Percentiles rank a stretch among this genome's conserved stretches.
Evolutionary conservation across 2,797 vertebrate genomes (phyloP).

Genomic region (Falco peregrinus): DNA sequence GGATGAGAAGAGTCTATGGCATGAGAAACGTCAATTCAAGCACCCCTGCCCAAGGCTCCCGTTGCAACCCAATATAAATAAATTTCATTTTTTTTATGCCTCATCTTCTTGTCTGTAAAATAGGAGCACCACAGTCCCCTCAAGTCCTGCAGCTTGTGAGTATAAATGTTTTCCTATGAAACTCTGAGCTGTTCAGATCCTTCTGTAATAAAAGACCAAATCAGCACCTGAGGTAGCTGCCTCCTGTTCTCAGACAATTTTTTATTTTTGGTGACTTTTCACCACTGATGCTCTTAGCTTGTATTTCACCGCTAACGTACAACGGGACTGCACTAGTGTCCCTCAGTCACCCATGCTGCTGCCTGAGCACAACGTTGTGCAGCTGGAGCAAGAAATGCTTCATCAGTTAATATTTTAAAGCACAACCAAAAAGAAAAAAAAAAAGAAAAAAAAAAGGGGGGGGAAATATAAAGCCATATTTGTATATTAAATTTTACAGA

Average conservation of each 20-base stretch:
- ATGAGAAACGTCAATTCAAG: background rate
- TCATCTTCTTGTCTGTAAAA: background rate
- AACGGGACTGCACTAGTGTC: fast-evolving
- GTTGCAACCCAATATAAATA: background rate
- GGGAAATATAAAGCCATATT: background rate
- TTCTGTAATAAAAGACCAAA: background rate
- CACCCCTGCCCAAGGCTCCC: background rate
- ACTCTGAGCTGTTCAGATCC: background rate
- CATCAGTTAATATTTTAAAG: background rate
- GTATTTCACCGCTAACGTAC: background rate
- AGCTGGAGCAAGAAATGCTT: background rate
- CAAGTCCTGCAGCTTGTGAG: background rate
- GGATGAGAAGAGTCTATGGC: background rate
- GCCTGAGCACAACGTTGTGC: background rate
- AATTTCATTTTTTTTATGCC: background rate
- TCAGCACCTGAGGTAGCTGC: background rate
- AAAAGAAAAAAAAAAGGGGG: background rate
- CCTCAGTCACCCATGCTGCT: background rate
- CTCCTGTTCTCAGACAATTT: background rate
- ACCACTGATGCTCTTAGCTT: background rate
- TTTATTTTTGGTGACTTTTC: background rate
- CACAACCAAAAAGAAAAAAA: background rate
- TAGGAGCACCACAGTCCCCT: background rate
- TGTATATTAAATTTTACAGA: background rate
- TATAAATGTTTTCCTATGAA: background rate